Evolutionary conservation across 1,140 invertebrate genomes (phyloP).

Genomic region (Druon quercuslanigerum): DNA sequence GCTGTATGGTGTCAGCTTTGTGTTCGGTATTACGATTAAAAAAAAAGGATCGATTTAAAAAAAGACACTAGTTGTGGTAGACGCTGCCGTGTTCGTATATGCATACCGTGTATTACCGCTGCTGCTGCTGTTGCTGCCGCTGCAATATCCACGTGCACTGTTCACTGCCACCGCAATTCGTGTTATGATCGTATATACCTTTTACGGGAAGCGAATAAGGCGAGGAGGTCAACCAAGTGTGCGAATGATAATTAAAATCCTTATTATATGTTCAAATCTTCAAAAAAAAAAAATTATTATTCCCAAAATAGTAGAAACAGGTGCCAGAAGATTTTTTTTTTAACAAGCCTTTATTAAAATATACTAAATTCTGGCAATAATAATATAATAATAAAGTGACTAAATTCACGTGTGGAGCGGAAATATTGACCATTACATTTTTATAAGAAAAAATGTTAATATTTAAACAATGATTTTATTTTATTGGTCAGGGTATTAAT

Average conservation of each 20-base stretch:
- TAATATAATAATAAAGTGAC: no score
- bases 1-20: slow-evolving; percentile 40
- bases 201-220: slow-evolving; percentile 50
- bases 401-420: no score
- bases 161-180: slow-evolving; percentile 75
- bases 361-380: no score
- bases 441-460: no score
- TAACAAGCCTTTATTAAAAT: no score
- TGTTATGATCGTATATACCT: slow-evolving; percentile 67
- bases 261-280: no score
- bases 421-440: no score
- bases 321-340: no score
- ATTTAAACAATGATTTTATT: no score
- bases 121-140: slow-evolving; percentile 66
- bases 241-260: slow-evolving; percentile 32
- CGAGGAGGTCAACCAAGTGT: slow-evolving; percentile 46
- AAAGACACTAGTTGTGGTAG: slow-evolving; percentile 65
- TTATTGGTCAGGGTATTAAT: no score
- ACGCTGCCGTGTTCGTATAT: slow-evolving; percentile 70
- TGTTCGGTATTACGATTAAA: slow-evolving; percentile 41
- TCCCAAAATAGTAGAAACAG: no score
- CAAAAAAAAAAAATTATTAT: no score
- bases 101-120: slow-evolving; percentile 61
- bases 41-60: slow-evolving; percentile 44
- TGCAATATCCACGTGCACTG: slow-evolving; percentile 74